Base-by-base conservation (phyloP, 2,888 invertebrate species). In the Tinea pellionella region DNA sequence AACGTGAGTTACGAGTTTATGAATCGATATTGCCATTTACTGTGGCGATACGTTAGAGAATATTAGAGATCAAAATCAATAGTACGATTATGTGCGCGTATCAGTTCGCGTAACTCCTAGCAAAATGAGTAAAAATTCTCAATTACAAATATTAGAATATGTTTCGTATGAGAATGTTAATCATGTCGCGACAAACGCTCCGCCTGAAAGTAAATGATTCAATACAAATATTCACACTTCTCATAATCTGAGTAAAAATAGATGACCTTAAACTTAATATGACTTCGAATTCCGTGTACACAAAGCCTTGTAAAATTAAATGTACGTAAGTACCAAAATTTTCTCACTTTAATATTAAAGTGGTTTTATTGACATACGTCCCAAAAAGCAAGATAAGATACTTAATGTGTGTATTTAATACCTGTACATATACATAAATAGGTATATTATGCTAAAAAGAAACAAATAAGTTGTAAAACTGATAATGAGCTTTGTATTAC, bases 191-290 rank as follows among this genome's bases (percentile, higher is more conserved):
- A 24, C 24, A 24, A 24, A 24, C 24, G 24, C 24, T 24, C 24
- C 47, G 15, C 47, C 53, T 24, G 53, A 53, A 53, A 53, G 24
- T 53, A 53, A 53, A 53, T 53, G 18, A 24, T 53, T 53, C 47
- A 53, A 53, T 24, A 24, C 24, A 53, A 53, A 24, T 53, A 53
- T 53, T 53, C 4, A 53, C 18, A 53, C 53, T 53, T 53, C 53
- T 53, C 53, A 53, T 53, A 53, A 53, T 53, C 53, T 24, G 53
- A 7, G 53, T 53, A 19, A 24, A 53, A 24, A 53, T 53, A 53
- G 53, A 53, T 53, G 53, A 53, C 53, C 53, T 53, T 53, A 53
- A 53, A 53, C 53, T 53, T 53, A 53, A 53, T 53, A 24, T 53
- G 53, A 24, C 47, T 53, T 53, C 19, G 8, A 53, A 53, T 53